Conservation (phyloP, 2,797 vertebrate species). For the Sebastes vulpes region DNA sequence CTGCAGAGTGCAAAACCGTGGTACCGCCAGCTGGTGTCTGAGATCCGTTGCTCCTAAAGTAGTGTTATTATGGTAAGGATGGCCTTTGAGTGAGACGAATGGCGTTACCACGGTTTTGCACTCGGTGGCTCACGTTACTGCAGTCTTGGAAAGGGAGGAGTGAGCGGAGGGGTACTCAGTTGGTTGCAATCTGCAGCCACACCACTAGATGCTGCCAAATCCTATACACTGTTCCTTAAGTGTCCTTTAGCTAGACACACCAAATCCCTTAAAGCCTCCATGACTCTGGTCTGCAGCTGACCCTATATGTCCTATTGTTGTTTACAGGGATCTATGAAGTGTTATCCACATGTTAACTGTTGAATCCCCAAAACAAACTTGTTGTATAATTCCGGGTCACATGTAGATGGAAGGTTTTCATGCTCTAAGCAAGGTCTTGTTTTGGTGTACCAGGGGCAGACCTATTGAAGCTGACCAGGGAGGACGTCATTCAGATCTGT, state of each 20-base stretch:
- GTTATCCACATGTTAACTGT: background rate
- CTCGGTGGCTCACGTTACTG: too few species aligned
- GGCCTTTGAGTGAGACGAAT: too few species aligned
- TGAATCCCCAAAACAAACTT: background rate
- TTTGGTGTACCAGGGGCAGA: constrained; percentile 87
- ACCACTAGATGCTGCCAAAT: too few species aligned
- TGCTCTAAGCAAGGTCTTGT: background rate
- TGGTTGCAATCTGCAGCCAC: too few species aligned
- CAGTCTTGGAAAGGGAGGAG: background rate
- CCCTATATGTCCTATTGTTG: too few species aligned
- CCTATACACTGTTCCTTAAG: too few species aligned
- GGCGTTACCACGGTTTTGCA: too few species aligned
- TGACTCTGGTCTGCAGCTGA: background rate
- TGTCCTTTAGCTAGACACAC: background rate
- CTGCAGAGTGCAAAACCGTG: too few species aligned
- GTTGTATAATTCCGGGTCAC: background rate
- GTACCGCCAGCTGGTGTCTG: too few species aligned
- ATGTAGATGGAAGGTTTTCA: background rate
- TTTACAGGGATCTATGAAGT: background rate
- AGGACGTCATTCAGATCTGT: constrained; percentile 98
- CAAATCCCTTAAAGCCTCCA: background rate
- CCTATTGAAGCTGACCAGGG: constrained; percentile 94
- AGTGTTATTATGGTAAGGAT: too few species aligned
- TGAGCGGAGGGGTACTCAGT: too few species aligned
- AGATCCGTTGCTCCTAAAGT: too few species aligned